Percentiles rank a stretch among this genome's conserved stretches.
These are phyloP conservation scores for Chunga burmeisteri DNA, from an alignment of 2,113 vertebrate species.

Conservation along the genomic window DNA sequence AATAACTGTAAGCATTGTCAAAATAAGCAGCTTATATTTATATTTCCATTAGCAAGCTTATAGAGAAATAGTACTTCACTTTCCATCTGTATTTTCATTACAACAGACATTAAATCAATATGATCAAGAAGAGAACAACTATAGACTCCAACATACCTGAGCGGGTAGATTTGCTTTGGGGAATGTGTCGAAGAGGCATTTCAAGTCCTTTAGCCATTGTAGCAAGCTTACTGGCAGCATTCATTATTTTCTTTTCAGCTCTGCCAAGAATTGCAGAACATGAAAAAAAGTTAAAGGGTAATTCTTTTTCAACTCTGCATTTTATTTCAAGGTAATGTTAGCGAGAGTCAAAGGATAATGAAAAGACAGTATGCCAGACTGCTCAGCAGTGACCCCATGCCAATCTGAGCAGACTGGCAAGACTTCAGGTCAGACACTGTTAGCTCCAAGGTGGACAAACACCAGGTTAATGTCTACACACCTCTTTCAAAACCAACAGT, in stretches of 20 bases:
- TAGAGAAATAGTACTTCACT: background rate
- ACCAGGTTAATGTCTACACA: background rate
- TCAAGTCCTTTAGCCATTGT: constrained; percentile 92
- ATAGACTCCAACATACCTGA: constrained; percentile 41
- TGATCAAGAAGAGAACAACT: background rate
- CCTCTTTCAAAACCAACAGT: background rate
- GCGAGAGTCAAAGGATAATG: background rate
- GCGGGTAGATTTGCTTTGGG: constrained; percentile 49
- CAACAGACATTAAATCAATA: background rate
- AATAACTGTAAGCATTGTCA: background rate
- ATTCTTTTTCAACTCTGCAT: background rate
- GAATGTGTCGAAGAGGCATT: constrained; percentile 76
- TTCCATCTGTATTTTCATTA: background rate
- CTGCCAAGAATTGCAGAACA: constrained; percentile 72
- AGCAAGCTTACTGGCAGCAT: constrained; percentile 90
- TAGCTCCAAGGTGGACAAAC: background rate
- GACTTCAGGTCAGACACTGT: background rate
- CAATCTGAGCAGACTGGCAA: background rate
- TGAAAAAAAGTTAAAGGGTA: background rate
- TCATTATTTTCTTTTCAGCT: constrained; percentile 94
- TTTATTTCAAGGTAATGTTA: background rate
- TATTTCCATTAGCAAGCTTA: background rate
- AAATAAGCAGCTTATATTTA: background rate
- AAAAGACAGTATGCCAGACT: background rate
- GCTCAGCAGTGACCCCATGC: background rate